phyloP scores from a whole-genome alignment of 2,113 vertebrate genomes.

The Etheostoma spectabile region DNA sequence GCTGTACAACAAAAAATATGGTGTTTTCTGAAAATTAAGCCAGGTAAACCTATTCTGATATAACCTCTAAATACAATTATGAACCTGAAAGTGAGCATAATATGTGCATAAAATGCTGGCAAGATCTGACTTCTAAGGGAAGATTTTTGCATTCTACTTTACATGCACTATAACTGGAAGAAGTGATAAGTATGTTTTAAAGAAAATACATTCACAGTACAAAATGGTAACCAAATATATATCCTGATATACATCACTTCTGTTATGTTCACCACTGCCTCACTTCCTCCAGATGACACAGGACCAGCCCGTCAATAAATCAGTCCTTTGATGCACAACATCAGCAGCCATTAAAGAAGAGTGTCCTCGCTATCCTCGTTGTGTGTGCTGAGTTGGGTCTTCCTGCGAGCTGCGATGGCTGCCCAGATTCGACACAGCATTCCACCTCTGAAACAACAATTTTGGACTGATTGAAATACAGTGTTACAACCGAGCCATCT shows the following conservation, averaged over 20 bases:
- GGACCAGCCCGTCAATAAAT: conserved; percentile 67
- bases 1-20: too few species aligned
- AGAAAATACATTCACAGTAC: conserved; percentile 34
- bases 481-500: background rate
- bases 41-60: too few species aligned
- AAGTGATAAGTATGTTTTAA: background rate
- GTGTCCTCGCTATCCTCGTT: conserved; percentile 73
- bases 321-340: conserved; percentile 43
- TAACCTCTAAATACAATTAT: too few species aligned
- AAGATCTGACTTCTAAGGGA: background rate
- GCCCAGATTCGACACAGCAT: conserved; percentile 89
- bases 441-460: conserved; percentile 84
- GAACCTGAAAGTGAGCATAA: too few species aligned
- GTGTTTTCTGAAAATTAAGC: too few species aligned
- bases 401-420: conserved; percentile 82
- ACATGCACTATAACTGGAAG: conserved; percentile 4
- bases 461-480: background rate
- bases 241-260: conserved; percentile 19
- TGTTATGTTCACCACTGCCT: conserved; percentile 9
- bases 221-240: background rate
- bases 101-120: background rate
- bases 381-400: conserved; percentile 52
- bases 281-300: conserved; percentile 29
- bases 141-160: background rate
- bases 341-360: conserved; percentile 62